phyloP scores from a whole-genome alignment of 2,888 invertebrate species.

The Lutraria lutraria region DNA sequence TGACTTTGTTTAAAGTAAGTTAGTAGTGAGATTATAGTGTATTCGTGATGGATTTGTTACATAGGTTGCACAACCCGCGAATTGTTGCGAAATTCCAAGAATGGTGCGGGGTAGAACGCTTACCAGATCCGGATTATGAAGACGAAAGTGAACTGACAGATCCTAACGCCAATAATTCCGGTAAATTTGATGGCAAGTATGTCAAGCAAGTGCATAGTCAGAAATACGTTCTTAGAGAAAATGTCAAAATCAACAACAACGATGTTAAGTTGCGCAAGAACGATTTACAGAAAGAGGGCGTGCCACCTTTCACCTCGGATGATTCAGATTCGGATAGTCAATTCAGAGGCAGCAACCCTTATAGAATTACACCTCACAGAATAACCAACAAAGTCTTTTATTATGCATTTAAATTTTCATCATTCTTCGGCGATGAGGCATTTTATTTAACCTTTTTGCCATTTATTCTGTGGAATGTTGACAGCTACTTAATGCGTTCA shows the following conservation, averaged over 20 bases:
- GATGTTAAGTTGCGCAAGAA: constrained; percentile 26
- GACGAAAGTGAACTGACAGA: constrained; percentile 5
- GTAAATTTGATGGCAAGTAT: constrained; percentile 48
- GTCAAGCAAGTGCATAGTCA: constrained; percentile 57
- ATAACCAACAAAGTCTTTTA: constrained; percentile 72
- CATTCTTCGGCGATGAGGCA: constrained; percentile 80
- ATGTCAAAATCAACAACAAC: constrained; percentile 37
- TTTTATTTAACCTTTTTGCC: constrained; percentile 78
- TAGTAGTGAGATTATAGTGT: neutral
- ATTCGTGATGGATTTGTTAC: constrained; percentile 53
- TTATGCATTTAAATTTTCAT: constrained; percentile 74
- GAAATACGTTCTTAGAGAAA: constrained; percentile 55
- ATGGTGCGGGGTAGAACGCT: constrained; percentile 69
- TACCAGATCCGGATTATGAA: constrained; percentile 49
- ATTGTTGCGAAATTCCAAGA: constrained; percentile 70
- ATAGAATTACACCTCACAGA: constrained; percentile 62
- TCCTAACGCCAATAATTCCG: neutral
- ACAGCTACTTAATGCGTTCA: constrained; percentile 72
- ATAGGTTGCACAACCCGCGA: constrained; percentile 55
- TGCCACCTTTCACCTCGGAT: constrained; percentile 65
- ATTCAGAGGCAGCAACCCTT: constrained; percentile 38
- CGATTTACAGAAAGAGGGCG: constrained; percentile 60
- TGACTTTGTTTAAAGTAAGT: neutral
- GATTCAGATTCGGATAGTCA: constrained; percentile 63
- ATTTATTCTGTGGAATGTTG: constrained; percentile 79